Conservation (phyloP, 2,113 vertebrate genomes). For the Tragelaphus buxtoni region DNA sequence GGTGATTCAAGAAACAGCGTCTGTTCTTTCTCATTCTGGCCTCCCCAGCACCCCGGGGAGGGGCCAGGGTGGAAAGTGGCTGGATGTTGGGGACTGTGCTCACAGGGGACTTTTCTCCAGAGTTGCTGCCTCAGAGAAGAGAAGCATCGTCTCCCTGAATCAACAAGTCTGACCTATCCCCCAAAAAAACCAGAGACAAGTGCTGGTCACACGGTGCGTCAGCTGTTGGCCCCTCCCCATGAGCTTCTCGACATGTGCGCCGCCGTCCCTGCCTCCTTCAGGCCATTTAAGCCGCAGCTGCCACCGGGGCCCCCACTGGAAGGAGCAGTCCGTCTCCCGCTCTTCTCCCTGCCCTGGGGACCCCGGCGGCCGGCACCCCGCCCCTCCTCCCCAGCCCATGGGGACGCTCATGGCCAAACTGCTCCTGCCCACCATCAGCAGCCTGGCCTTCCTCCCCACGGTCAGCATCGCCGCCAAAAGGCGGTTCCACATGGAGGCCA, state of each 20-base stretch:
- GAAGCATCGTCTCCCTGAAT: not conserved
- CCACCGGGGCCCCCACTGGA: rapidly evolving
- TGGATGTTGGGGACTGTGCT: rapidly evolving
- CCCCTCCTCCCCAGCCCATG: slow-evolving; percentile 77
- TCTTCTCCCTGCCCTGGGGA: not conserved
- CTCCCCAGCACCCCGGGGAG: rapidly evolving
- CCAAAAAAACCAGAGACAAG: not conserved
- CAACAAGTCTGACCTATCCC: not conserved
- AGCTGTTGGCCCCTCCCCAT: slow-evolving; percentile 47
- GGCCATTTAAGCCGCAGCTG: slow-evolving; percentile 86
- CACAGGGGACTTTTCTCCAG: rapidly evolving
- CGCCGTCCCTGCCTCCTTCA: not conserved
- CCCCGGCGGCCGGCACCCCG: not conserved
- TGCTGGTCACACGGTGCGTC: not conserved
- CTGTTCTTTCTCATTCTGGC: rapidly evolving
- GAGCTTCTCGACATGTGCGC: slow-evolving; percentile 39
- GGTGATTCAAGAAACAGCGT: rapidly evolving
- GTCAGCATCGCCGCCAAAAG: slow-evolving; percentile 92
- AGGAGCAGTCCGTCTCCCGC: not conserved
- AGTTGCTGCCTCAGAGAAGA: not conserved
- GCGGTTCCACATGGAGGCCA: slow-evolving; percentile 98
- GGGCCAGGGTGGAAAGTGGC: not conserved
- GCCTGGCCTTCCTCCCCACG: slow-evolving; percentile 91
- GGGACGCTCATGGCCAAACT: slow-evolving; percentile 93
- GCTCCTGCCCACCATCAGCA: slow-evolving; percentile 94